phyloP scores from a whole-genome alignment of 2,888 invertebrate species.

The Scotopteryx bipunctaria region DNA sequence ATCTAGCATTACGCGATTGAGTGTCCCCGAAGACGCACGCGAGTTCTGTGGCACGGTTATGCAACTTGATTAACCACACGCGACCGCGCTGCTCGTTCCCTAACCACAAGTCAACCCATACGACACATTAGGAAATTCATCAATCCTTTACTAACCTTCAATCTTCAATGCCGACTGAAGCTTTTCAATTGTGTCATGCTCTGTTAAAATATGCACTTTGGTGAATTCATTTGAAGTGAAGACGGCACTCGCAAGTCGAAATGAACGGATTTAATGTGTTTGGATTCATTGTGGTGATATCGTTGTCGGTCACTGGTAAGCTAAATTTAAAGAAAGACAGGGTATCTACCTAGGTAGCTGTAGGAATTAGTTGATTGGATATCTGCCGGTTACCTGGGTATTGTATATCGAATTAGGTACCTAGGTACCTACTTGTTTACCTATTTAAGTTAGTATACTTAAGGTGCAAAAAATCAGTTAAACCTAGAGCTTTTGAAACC shows the following conservation, averaged over 20 bases:
- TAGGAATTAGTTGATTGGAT: too few relatives aligned
- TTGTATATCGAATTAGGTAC: too few relatives aligned
- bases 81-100: constrained; percentile 48
- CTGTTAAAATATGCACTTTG: constrained; percentile 56
- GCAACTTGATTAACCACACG: constrained; percentile 48
- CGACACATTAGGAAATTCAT: constrained; percentile 60
- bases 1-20: constrained; percentile 65
- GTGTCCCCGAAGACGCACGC: constrained; percentile 71
- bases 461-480: too few relatives aligned
- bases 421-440: too few relatives aligned
- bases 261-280: constrained; percentile 58
- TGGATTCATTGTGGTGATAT: constrained; percentile 52
- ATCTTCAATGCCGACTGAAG: constrained; percentile 65
- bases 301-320: constrained; percentile 65
- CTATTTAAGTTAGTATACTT: too few relatives aligned
- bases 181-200: constrained; percentile 57
- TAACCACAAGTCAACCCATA: constrained; percentile 51
- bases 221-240: constrained; percentile 54
- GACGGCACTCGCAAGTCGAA: constrained; percentile 44
- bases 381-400: too few relatives aligned
- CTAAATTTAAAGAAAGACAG: too few relatives aligned
- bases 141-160: constrained; percentile 66
- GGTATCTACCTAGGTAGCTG: too few relatives aligned
- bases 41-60: constrained; percentile 49
- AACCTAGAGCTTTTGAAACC: too few relatives aligned